Percentiles rank a stretch among this genome's conserved stretches.
These are phyloP conservation scores for Xyrauchen texanus DNA, from an alignment of 2,113 vertebrate genomes.

Conservation along the genomic window DNA sequence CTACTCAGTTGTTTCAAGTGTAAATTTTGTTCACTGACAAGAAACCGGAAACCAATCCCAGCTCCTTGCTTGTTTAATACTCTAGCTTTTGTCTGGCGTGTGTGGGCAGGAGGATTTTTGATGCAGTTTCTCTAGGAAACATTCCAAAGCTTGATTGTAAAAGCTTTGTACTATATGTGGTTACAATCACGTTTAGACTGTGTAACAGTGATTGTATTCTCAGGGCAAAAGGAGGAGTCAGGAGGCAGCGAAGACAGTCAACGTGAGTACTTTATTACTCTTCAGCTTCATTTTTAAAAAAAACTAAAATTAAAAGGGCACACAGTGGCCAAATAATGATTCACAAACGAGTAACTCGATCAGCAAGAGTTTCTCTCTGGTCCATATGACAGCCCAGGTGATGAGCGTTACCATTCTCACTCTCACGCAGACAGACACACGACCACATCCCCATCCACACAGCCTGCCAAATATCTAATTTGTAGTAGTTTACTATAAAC, in stretches of 20 bases:
- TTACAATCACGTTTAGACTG: constrained; percentile 20
- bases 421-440: too few species aligned
- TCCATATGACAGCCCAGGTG: too few species aligned
- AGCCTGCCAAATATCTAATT: constrained; percentile 4
- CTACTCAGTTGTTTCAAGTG: constrained; percentile 14
- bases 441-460: too few species aligned
- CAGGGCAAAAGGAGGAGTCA: too few species aligned
- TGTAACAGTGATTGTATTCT: not conserved
- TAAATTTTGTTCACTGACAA: constrained; percentile 37
- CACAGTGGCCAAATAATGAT: too few species aligned
- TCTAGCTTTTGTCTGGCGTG: not conserved
- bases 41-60: constrained; percentile 36
- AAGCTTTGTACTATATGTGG: not conserved
- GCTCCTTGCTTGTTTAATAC: constrained; percentile 19
- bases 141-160: constrained; percentile 23
- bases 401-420: too few species aligned
- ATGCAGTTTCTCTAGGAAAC: not conserved
- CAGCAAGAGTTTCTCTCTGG: too few species aligned
- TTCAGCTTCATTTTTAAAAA: too few species aligned
- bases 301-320: too few species aligned
- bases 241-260: too few species aligned
- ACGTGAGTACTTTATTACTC: too few species aligned
- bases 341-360: too few species aligned
- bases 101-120: not conserved
- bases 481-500: constrained; percentile 30